Conservation (phyloP, 1,140 invertebrate species). For the Drosophila micromelanica region DNA sequence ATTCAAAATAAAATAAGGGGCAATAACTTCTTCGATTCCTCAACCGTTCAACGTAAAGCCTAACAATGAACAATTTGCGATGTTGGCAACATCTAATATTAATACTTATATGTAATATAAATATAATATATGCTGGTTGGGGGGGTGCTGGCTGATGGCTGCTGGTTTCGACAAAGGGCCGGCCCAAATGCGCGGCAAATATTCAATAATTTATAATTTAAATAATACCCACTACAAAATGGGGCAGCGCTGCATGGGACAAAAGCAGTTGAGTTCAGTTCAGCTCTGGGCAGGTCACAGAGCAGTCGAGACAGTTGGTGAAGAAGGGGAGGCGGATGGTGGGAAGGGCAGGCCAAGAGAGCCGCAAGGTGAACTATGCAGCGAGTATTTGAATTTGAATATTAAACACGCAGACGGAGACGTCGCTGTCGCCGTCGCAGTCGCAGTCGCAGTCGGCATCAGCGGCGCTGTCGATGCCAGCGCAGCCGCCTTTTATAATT, state of each 20-base stretch:
- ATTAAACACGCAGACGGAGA: conserved; percentile 43
- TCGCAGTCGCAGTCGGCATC: conserved; percentile 15
- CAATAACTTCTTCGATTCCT: not conserved
- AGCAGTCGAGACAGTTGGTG: not conserved
- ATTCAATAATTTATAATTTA: conserved; percentile 83
- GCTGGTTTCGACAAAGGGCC: conserved; percentile 20
- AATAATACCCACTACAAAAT: conserved; percentile 77
- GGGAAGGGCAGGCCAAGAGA: conserved; percentile 3
- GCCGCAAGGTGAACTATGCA: conserved; percentile 71
- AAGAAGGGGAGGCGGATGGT: not conserved
- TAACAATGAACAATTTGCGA: conserved; percentile 35
- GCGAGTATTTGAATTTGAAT: conserved; percentile 62
- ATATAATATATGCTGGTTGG: conserved; percentile 37
- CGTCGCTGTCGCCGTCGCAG: conserved; percentile 14
- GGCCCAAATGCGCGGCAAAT: conserved; percentile 71
- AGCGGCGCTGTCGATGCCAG: conserved; percentile 36
- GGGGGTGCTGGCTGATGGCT: not conserved
- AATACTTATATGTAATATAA: conserved; percentile 48
- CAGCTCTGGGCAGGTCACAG: conserved; percentile 16
- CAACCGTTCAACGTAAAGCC: conserved; percentile 3
- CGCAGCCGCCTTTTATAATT: conserved; percentile 78
- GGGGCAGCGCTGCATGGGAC: conserved; percentile 17
- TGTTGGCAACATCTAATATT: conserved; percentile 44
- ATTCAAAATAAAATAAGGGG: not conserved
- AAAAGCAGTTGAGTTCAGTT: conserved; percentile 27